phyloP scores from a whole-genome alignment of 2,113 vertebrate species.

The Leptobrachium leishanense region DNA sequence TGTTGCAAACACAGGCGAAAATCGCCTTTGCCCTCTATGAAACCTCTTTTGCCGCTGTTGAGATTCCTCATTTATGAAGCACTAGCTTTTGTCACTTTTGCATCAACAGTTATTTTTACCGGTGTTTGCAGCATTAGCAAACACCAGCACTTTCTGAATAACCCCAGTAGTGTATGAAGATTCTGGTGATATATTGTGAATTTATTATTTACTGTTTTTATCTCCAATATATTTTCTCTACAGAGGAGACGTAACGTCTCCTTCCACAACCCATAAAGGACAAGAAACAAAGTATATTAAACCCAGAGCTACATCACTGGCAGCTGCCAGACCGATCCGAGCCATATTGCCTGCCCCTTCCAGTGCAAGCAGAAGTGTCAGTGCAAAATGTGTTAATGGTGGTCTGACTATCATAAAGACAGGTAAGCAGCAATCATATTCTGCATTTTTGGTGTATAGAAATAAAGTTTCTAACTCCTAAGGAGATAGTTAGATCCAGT shows the following conservation, averaged over 20 bases:
- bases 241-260: background rate
- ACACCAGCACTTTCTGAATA: too few relatives aligned
- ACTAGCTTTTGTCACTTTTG: too few relatives aligned
- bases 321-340: constrained; percentile 82
- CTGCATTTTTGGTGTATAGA: background rate
- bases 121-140: too few relatives aligned
- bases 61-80: too few relatives aligned
- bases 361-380: constrained; percentile 64
- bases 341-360: constrained; percentile 85
- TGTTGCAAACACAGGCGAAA: too few relatives aligned
- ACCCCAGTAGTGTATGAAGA: too few relatives aligned
- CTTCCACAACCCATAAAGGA: constrained; percentile 58
- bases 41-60: too few relatives aligned
- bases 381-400: constrained; percentile 53
- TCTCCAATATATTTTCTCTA: background rate
- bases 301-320: constrained; percentile 64
- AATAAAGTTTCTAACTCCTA: background rate
- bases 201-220: too few relatives aligned
- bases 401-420: constrained; percentile 61
- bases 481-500: too few relatives aligned
- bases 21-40: too few relatives aligned
- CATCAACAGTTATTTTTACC: too few relatives aligned
- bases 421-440: constrained; percentile 58
- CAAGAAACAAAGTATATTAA: constrained; percentile 66
- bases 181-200: too few relatives aligned